These are phyloP conservation scores for Laspeyria flexula DNA, from an alignment of 2,888 invertebrate species.

Conservation along the genomic window DNA sequence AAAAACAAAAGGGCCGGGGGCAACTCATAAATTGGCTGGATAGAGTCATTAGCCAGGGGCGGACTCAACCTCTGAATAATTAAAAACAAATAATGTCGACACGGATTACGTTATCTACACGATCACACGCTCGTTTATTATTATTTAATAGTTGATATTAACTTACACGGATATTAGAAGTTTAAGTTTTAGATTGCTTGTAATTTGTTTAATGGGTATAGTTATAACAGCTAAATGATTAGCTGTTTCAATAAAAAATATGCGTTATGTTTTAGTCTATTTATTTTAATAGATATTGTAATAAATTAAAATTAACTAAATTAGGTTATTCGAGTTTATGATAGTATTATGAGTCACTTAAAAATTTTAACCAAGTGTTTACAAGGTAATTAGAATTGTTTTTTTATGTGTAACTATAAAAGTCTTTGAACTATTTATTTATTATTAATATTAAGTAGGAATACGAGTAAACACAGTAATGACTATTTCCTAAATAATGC, in stretches of 20 bases:
- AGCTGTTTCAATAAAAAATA: background rate
- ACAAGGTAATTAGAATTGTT: no score
- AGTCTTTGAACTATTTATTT: no score
- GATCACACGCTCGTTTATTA: constrained; percentile 75
- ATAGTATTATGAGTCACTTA: no score
- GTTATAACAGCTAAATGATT: constrained; percentile 4
- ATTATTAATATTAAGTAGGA: no score
- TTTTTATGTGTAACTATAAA: no score
- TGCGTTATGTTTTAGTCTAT: background rate
- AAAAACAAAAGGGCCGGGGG: constrained; percentile 71
- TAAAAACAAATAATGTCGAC: constrained; percentile 84
- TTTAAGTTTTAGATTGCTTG: constrained; percentile 41
- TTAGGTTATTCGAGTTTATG: no score
- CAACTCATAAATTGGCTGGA: constrained; percentile 77
- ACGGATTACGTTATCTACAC: constrained; percentile 80
- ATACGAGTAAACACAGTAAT: no score
- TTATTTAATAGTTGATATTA: constrained; percentile 69
- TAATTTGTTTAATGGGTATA: constrained; percentile 23
- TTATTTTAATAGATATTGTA: no score
- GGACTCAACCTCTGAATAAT: constrained; percentile 80
- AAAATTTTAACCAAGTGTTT: no score
- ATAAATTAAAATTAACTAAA: no score
- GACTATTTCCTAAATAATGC: no score
- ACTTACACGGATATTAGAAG: constrained; percentile 55
- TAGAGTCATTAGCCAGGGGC: constrained; percentile 84